Base-by-base conservation (phyloP, 2,797 vertebrate genomes). In the Oreochromis grahami region DNA sequence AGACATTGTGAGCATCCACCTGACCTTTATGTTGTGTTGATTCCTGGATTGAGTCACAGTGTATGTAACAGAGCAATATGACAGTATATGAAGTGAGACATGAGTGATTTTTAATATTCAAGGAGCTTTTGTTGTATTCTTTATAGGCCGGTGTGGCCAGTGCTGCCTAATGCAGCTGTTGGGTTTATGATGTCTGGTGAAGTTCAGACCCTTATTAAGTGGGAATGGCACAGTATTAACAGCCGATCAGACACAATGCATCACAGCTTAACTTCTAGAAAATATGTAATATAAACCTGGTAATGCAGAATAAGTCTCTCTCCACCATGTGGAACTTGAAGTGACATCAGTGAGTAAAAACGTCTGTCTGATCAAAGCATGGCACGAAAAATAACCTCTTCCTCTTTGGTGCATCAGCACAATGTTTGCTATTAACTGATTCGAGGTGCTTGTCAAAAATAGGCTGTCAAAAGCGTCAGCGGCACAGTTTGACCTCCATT, bases 31-130 rank as follows among this genome's bases (percentile, higher is more conserved):
- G 8, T 41, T 45, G 65, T 32, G 4, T 72, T 32, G 15, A 48
- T 13, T 48, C 10, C 0, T 48, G 43, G 15, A 29, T 29, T 72
- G 12, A 29, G 43, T 32, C 1, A 3, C 24, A 48, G 24, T 12
- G 43, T 19, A 3, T 29, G 15, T 48, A 48, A 29, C 43, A 0
- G 43, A 29, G 26, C 4, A 1, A 72, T 72, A 6, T 48, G 24
- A 19, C 43, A 48, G 26, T 77, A 6, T 10, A 50, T 29, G 7
- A 51, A 63, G 15, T 63, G 10, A 26, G 17, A 26, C n/a, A 48
- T 38, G 7, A 70, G 34, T 9, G 58, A 51, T 24, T 53, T 80
- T 45, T 45, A 13, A 48, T 74, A 26, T 70, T 51, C 3, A 19
- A 5, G 6, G 15, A n/a, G 21, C n/a, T 52, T 36, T 17, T 9